Evolutionary conservation across 2,888 invertebrate species (phyloP), one percentile per base, ranked within the genome.

Genomic region (Ceratothoa steindachneri): DNA sequence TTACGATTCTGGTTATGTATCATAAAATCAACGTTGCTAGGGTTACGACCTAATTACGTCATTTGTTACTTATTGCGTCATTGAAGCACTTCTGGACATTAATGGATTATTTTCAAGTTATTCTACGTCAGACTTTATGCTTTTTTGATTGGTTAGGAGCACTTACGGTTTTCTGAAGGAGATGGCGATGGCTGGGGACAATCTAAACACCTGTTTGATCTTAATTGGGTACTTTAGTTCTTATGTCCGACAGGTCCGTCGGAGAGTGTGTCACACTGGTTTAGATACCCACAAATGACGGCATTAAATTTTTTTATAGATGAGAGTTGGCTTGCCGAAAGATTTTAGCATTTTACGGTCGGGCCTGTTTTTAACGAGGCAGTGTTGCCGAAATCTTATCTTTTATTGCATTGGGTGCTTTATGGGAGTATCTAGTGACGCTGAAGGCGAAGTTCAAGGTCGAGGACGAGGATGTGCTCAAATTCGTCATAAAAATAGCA

Each of bases 1-100:
- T 75, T 75, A 75, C 75, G 75, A 75, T 66, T 69, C 72, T 69
- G 72, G 75, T 75, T 75, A 75, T 75, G 75, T 75, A 75, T 75
- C 75, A 72, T 75, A 75, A 75, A 75, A 75, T 53, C 72, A 72
- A 69, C 72, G 75, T 75, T 75, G 72, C 75, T 75, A 69, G 70
- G 72, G 75, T 75, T 75, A 75, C 69, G 69, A 69, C 72, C 66
- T 69, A 69, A 68, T 75, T 72, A 72, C 75, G 75, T 75, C 75
- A 75, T 75, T 75, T 72, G 72, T 69, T 72, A 72, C 75, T 72
- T 70, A 72, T 75, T 75, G 69, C 75, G 72, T 75, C 75, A 75
- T 75, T 19, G 41, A 30, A 9, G 7, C 41, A 41, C 5, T 41
- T 41, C 41, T 41, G 15, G 5, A 15, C 5, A 41, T 41, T 41